Evolutionary conservation across 2,888 invertebrate genomes (phyloP), one percentile per base, ranked within the genome.

Genomic region (Aporophyla nigra): DNA sequence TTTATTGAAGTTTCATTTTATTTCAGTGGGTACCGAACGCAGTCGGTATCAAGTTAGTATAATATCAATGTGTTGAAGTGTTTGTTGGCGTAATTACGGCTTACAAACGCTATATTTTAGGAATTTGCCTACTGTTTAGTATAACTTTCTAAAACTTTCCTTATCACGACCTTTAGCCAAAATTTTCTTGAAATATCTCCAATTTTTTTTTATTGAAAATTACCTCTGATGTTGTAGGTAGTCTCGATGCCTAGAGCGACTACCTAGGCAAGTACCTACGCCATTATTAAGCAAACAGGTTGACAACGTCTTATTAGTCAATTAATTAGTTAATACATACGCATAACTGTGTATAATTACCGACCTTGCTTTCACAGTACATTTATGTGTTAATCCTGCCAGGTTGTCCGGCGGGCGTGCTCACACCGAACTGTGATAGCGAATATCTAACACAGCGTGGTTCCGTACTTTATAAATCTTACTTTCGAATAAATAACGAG

Each of bases 401-500:
- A 58, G 77, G 61, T 63, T 66, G 82, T 69, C 76, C 61, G 43
- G 58, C 66, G 76, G 76, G 53, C 75, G 72, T 80, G 84, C 82
- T 76, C 85, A 83, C 83, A 78, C 83, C 59, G 69, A 68, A 62
- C 58, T 72, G 75, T 85, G 87, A 86, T 86, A 86, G 72, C 71
- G 72, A 80, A 82, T 87, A 84, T 84, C 86, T 81, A 85, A 83
- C 87, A 46, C 90, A 87, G 89, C 90, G 74, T 87, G 87, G 81
- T 85, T 83, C 84, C 85, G 84, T 84, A 87, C 86, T 87, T 74
- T 80, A 89, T 89, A 90, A 85, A 90, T 87, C 86, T 86, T 83
- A 89, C 89, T 91, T 91, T 90, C 88, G 71, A 87, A 88, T 83
- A 86, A 84, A 85, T 86, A 87, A 90, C 86, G 86, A 88, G 87